These are phyloP conservation scores for Phengaris alcon DNA, from an alignment of 2,888 invertebrate genomes.

Conservation along the genomic window DNA sequence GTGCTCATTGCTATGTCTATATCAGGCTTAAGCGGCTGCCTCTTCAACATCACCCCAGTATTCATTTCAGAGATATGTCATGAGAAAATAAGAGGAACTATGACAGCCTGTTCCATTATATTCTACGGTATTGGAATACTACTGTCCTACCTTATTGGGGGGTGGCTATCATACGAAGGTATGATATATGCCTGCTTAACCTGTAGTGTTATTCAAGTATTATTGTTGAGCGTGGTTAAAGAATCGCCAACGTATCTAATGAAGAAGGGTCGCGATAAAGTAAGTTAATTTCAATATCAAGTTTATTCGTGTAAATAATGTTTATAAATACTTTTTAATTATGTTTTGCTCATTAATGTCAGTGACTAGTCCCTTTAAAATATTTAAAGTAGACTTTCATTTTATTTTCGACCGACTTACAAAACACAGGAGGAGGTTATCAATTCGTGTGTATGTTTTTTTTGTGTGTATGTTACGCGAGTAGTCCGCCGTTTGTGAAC, in stretches of 20 bases:
- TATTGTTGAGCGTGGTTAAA: conserved; percentile 46
- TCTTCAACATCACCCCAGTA: conserved; percentile 51
- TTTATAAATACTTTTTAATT: too few relatives aligned
- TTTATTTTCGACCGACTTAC: too few relatives aligned
- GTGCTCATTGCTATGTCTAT: conserved; percentile 53
- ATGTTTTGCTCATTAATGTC: too few relatives aligned
- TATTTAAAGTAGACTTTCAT: too few relatives aligned
- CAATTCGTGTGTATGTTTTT: too few relatives aligned
- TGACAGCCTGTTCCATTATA: conserved; percentile 54
- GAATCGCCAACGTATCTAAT: conserved; percentile 61
- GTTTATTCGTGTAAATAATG: not conserved
- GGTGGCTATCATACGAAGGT: conserved; percentile 49
- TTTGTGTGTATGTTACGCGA: too few relatives aligned
- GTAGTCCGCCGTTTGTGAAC: too few relatives aligned
- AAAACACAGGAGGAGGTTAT: too few relatives aligned
- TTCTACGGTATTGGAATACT: conserved; percentile 57
- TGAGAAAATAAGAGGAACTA: conserved; percentile 57
- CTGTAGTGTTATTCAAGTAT: conserved; percentile 44
- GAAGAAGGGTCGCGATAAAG: conserved; percentile 54
- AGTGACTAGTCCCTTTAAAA: too few relatives aligned
- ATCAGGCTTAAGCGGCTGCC: conserved; percentile 51
- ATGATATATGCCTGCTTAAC: conserved; percentile 53
- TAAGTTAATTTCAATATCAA: conserved; percentile 44
- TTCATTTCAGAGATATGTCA: conserved; percentile 60
- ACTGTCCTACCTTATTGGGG: conserved; percentile 58